phyloP scores from a whole-genome alignment of 2,888 invertebrate species.

The Galerucella pusilla region DNA sequence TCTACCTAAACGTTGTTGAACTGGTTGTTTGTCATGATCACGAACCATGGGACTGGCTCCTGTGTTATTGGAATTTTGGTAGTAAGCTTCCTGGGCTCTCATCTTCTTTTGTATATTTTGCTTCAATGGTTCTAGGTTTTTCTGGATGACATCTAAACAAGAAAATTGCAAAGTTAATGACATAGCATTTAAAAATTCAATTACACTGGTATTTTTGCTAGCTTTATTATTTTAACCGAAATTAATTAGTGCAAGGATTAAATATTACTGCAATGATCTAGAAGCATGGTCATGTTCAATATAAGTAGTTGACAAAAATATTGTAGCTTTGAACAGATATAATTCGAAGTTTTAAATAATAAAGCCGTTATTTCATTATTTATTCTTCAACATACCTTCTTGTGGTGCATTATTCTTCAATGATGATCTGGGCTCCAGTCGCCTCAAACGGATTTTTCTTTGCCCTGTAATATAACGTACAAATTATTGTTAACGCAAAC shows the following conservation, averaged over 20 bases:
- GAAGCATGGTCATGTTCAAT: no score
- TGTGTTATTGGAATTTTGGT: constrained; percentile 40
- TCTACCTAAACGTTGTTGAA: constrained; percentile 51
- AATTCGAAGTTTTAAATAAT: no score
- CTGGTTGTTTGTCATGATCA: constrained; percentile 42
- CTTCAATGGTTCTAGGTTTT: constrained; percentile 47
- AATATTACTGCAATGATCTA: no score
- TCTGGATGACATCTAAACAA: constrained; percentile 40
- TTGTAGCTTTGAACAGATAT: no score
- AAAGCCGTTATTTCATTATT: neutral
- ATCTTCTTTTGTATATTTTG: constrained; percentile 48
- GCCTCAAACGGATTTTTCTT: neutral
- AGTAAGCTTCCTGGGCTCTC: constrained; percentile 51
- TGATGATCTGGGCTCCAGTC: neutral
- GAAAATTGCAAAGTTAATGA: neutral
- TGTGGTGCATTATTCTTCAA: neutral
- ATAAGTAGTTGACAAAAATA: no score
- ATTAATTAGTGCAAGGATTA: no score
- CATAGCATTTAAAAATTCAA: neutral
- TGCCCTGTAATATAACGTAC: neutral
- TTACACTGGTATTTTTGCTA: no score
- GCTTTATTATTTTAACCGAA: no score
- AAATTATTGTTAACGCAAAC: neutral
- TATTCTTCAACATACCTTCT: neutral
- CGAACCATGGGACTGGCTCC: constrained; percentile 47